A percentile compares a stretch with the other conserved stretches of the same genome.
phyloP scores from a whole-genome alignment of 2,113 vertebrate species.

The Tachycineta bicolor region DNA sequence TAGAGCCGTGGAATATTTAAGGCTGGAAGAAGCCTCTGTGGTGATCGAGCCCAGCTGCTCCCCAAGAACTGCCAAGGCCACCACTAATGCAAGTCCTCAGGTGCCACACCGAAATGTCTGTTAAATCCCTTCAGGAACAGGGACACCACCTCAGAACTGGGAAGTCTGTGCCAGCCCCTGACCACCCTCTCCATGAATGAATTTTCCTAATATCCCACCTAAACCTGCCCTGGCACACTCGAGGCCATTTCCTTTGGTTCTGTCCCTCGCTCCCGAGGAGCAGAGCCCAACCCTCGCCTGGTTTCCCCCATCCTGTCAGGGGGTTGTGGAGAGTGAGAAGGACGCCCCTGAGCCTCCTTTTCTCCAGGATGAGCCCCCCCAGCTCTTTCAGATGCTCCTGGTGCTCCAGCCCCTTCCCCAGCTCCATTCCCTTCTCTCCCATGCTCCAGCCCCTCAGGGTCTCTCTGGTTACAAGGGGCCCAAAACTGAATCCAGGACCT shows the following conservation, averaged over 20 bases:
- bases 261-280: not conserved
- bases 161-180: not conserved
- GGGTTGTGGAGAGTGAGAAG: not conserved
- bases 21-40: not conserved
- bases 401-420: not conserved
- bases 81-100: not conserved
- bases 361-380: not conserved
- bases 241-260: not conserved
- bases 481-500: not conserved
- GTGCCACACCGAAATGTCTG: not conserved
- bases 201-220: not conserved
- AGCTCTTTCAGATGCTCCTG: not conserved
- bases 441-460: not conserved
- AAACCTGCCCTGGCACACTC: not conserved
- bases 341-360: not conserved
- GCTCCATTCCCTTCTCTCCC: not conserved
- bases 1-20: rapidly evolving
- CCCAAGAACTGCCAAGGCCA: not conserved
- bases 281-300: not conserved
- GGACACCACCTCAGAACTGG: not conserved
- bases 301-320: not conserved
- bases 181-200: not conserved
- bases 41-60: not conserved
- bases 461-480: not conserved
- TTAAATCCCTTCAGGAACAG: not conserved